Evolutionary conservation across 1,140 invertebrate genomes (phyloP).

Genomic region (Diorhabda carinulata): DNA sequence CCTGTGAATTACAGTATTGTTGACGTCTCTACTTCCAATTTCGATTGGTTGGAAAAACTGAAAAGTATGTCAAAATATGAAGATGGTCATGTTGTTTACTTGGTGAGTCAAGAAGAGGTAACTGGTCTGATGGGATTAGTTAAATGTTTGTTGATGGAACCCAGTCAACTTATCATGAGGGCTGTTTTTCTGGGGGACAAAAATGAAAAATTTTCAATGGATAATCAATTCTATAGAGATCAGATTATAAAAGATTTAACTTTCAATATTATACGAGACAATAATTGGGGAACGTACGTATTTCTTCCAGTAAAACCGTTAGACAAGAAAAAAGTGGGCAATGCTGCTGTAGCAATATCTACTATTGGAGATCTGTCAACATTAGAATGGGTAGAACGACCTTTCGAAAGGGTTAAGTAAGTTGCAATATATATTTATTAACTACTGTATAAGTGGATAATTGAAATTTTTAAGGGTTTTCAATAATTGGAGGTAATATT

Average conservation of each 20-base stretch:
- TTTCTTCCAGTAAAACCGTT: constrained; percentile 23
- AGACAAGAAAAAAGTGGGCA: constrained; percentile 40
- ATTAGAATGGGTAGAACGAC: constrained; percentile 74
- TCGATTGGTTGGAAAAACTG: constrained; percentile 75
- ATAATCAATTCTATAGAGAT: constrained; percentile 58
- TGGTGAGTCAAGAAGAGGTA: constrained; percentile 64
- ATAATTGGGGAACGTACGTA: constrained; percentile 61
- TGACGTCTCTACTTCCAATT: constrained; percentile 62
- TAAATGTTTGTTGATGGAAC: constrained; percentile 82
- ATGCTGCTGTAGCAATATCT: constrained; percentile 66
- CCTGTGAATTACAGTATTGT: constrained; percentile 52
- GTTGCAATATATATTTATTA: not conserved
- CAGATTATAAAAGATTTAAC: constrained; percentile 60
- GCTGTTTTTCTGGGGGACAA: constrained; percentile 62
- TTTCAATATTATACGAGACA: constrained; percentile 61
- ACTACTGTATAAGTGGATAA: no score
- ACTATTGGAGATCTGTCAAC: constrained; percentile 81
- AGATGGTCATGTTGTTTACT: constrained; percentile 59
- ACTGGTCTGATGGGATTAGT: constrained; percentile 81
- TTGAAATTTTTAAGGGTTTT: no score
- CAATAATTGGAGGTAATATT: no score
- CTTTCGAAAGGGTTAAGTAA: constrained; percentile 27
- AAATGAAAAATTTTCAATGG: constrained; percentile 57
- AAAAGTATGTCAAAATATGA: constrained; percentile 64
- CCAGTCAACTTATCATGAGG: constrained; percentile 65